Base-by-base conservation (phyloP, 2,888 invertebrate genomes). In the Hemithea aestivaria region DNA sequence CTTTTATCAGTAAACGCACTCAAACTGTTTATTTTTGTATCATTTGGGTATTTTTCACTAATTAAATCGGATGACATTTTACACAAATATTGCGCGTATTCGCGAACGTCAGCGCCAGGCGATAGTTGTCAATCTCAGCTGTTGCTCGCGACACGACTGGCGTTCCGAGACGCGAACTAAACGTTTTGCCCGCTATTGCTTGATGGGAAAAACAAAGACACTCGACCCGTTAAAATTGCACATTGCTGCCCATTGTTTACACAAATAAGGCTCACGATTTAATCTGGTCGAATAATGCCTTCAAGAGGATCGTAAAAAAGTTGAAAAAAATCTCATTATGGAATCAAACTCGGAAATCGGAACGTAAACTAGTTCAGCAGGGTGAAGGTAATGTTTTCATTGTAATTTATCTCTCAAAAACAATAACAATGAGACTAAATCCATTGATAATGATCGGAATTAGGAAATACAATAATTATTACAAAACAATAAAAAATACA, bases 11-110 rank as follows among this genome's bases (percentile, higher is more conserved):
- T 53, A 51, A 79, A 70, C 33, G 73, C 73, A 78, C 80, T 78
- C 42, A 80, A 67, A 72, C 79, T 75, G 58, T 78, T 85, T 46
- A 77, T 48, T 66, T 81, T 85, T 12, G 66, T 64, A 65, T 81
- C 82, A 46, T 74, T 78, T 54, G 65, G 62, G 62, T 66, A 72
- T 71, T 78, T 81, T 57, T 81, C 81, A 68, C 51, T 77, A 62
- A 73, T 68, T 70, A 71, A 56, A 73, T 73, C 81, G 45, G 77
- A 72, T 75, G 85, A 79, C 84, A 84, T 84, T 63, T 77, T 64
- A 62, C 48, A 51, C 62, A 67, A 67, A 61, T 62, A 64, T 54
- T 56, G 56, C 52, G 57, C 71, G 64, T 70, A 65, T 56, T 66
- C 67, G 64, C 71, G 66, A 56, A 66, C 67, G 72, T 73, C 66